Conservation (phyloP, 2,797 vertebrate genomes). For the Sebastes oblongus region DNA sequence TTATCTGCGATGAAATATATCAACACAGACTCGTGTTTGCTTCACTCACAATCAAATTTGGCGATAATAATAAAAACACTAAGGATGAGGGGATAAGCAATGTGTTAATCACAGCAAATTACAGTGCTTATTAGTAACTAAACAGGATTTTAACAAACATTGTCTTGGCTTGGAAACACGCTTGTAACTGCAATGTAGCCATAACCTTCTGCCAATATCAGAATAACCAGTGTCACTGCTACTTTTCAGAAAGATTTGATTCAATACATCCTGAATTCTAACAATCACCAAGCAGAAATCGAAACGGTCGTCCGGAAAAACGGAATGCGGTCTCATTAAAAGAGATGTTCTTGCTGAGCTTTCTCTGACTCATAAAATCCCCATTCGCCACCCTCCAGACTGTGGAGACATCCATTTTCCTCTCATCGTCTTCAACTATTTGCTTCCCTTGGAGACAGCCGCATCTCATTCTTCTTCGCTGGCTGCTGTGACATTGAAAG, state of each 20-base stretch:
- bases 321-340: constrained; percentile 64
- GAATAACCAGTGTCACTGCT: neutral
- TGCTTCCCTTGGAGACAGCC: constrained; percentile 72
- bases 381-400: constrained; percentile 64
- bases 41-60: constrained; percentile 16
- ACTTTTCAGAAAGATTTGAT: neutral
- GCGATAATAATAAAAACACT: neutral
- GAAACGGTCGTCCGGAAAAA: constrained; percentile 26
- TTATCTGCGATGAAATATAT: constrained; percentile 21
- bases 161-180: neutral
- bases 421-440: constrained; percentile 66
- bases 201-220: neutral
- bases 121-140: neutral
- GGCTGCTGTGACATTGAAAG: constrained; percentile 80
- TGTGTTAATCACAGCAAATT: neutral
- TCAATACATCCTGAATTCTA: constrained; percentile 22
- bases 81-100: neutral
- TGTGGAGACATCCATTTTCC: constrained; percentile 72
- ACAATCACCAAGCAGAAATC: constrained; percentile 26
- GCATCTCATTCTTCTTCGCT: constrained; percentile 72
- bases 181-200: neutral
- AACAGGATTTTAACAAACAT: constrained; percentile 1
- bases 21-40: neutral
- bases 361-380: constrained; percentile 65
- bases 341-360: constrained; percentile 44